Evolutionary conservation across 1,140 invertebrate species (phyloP).

Genomic region (Galendromus occidentalis): DNA sequence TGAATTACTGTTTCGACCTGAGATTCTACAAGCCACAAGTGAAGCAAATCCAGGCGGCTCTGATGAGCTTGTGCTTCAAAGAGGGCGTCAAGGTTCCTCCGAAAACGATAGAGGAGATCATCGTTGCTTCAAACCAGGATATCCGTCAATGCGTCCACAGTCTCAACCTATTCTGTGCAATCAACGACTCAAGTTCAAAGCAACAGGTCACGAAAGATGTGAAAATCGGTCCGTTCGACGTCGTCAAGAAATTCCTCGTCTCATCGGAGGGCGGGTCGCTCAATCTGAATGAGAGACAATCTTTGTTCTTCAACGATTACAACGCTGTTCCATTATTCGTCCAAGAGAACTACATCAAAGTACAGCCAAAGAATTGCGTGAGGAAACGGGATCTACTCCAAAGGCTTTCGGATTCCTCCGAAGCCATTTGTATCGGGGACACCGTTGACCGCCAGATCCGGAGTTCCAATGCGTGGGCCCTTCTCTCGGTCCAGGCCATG

Average conservation of each 20-base stretch:
- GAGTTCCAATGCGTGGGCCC: conserved; percentile 52
- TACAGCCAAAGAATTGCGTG: conserved; percentile 34
- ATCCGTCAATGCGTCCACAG: conserved; percentile 70
- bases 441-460: conserved; percentile 61
- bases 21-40: conserved; percentile 51
- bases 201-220: conserved; percentile 49
- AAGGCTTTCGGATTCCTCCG: conserved; percentile 51
- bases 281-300: background rate
- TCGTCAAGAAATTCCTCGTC: conserved; percentile 67
- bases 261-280: conserved; percentile 41
- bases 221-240: conserved; percentile 82
- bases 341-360: conserved; percentile 83
- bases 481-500: conserved; percentile 69
- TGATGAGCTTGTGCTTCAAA: conserved; percentile 76
- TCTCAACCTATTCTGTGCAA: conserved; percentile 22
- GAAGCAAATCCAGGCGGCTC: conserved; percentile 70
- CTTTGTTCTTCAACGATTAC: conserved; percentile 90
- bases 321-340: conserved; percentile 83
- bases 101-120: conserved; percentile 57
- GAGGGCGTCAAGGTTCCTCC: conserved; percentile 63
- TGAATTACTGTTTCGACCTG: conserved; percentile 87
- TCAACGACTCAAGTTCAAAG: conserved; percentile 22
- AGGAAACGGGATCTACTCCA: conserved; percentile 9
- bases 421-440: conserved; percentile 66
- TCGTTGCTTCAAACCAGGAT: conserved; percentile 71